phyloP scores from a whole-genome alignment of 2,113 vertebrate species.

The Edolisoma coerulescens region DNA sequence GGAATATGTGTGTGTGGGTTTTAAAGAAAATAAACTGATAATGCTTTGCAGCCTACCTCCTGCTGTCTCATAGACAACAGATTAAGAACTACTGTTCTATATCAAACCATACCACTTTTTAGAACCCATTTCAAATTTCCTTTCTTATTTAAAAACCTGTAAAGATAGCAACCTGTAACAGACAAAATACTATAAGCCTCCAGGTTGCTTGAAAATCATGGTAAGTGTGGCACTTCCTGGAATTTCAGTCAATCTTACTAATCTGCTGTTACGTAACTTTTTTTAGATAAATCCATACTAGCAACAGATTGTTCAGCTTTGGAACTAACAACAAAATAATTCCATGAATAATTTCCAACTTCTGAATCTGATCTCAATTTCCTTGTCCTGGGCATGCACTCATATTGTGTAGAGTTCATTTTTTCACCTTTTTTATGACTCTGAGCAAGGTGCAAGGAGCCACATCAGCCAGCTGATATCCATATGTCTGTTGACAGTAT shows the following conservation, averaged over 20 bases:
- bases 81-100: not conserved
- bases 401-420: not conserved
- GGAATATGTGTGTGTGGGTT: not conserved
- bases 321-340: not conserved
- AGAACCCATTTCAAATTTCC: not conserved
- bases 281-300: not conserved
- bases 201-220: not conserved
- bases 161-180: not conserved
- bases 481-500: not conserved
- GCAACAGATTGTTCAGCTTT: not conserved
- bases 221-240: not conserved
- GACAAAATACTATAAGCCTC: not conserved
- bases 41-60: not conserved
- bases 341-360: not conserved
- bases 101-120: not conserved
- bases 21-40: slow-evolving; percentile 15
- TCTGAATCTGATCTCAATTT: not conserved
- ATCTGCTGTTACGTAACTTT: not conserved
- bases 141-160: not conserved
- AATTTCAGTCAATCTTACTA: not conserved
- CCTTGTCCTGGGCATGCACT: not conserved
- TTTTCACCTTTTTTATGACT: not conserved
- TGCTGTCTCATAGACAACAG: not conserved
- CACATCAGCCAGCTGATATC: not conserved
- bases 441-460: not conserved